phyloP scores from a whole-genome alignment of 2,888 invertebrate species.

The Orchesellides sinensis region DNA sequence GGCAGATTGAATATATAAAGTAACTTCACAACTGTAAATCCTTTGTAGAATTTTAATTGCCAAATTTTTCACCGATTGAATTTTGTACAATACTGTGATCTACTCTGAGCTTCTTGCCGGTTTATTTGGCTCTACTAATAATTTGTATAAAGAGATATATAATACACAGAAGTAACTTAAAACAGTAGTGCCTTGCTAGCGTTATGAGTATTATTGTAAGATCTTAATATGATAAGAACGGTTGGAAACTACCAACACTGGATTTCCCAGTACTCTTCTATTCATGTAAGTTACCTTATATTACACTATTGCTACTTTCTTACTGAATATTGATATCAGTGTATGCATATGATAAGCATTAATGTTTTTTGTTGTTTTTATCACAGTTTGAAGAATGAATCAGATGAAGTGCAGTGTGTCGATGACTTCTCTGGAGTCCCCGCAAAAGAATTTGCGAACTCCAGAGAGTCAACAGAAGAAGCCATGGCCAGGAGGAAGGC shows the following conservation, averaged over 20 bases:
- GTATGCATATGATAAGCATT: neutral
- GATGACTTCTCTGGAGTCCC: conserved; percentile 72
- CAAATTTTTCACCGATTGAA: conserved; percentile 62
- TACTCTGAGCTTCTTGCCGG: conserved; percentile 68
- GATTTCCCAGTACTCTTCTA: conserved; percentile 67
- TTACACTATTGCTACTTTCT: conserved; percentile 1
- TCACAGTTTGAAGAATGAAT: conserved; percentile 70
- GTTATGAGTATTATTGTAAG: neutral
- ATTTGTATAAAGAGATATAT: conserved; percentile 4
- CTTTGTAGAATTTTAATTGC: conserved; percentile 64
- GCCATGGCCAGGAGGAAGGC: conserved; percentile 62
- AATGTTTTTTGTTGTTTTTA: conserved; percentile 2
- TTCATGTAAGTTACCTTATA: conserved; percentile 67
- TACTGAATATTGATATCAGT: neutral
- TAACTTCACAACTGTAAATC: conserved; percentile 9
- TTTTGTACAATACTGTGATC: conserved; percentile 69
- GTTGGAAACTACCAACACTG: conserved; percentile 27
- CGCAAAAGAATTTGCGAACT: conserved; percentile 68
- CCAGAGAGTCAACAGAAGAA: conserved; percentile 69
- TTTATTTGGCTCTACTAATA: conserved; percentile 57
- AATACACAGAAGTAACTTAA: neutral
- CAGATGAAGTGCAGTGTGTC: conserved; percentile 74
- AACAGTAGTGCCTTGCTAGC: conserved; percentile 31
- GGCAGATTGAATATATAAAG: conserved; percentile 22
- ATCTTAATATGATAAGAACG: conserved; percentile 36